Base-by-base conservation (phyloP, 2,113 vertebrate species). In the Mellivora capensis region DNA sequence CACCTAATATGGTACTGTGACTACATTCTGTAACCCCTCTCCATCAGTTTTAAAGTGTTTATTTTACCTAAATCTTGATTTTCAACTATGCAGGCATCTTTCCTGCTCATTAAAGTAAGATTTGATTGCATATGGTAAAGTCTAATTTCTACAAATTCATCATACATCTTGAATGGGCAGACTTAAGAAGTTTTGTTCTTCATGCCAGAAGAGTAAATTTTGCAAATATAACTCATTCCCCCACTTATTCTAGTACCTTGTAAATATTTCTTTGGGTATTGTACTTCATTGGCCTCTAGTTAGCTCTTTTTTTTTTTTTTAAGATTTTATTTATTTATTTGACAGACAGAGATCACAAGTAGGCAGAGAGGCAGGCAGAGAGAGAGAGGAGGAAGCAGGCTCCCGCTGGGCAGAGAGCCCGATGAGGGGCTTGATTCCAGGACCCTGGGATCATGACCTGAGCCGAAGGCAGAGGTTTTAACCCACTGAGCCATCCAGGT, bases 21-120 rank as follows among this genome's bases (percentile, higher is more conserved):
- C 3, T 31, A 31, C 17, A 52, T 81, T 62, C 54, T 82, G 25
- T 34, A 44, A 31, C 82, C 97, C 82, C 59, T 87, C 47, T 86
- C 80, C 67, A 71, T 42, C 77, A 95, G 31, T n/a, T 98, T 96
- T 77, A 95, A 37, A 87, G 89, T 86, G 61, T 84, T 89, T 83
- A 93, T 97, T 85, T 97, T 69, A 96, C 89, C 94, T 39, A 61
- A 86, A 49, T 49, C n/a, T 97, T 97, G 77, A 59, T 37, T 89
- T 0, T 0, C 52, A 71, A 91, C 1, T 54, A 12, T 54, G 27
- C 14, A 85, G n/a, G 29, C 88, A 95, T 61, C 23, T 81, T 82
- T n/a, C 69, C 1, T 85, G 18, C 81, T 96, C 59, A 92, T 69
- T 91, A 93, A 93, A 90, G 72, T 79, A 96, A 84, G 74, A 57